Conservation (phyloP, 2,888 invertebrate genomes). For the Osmoderma eremita region DNA sequence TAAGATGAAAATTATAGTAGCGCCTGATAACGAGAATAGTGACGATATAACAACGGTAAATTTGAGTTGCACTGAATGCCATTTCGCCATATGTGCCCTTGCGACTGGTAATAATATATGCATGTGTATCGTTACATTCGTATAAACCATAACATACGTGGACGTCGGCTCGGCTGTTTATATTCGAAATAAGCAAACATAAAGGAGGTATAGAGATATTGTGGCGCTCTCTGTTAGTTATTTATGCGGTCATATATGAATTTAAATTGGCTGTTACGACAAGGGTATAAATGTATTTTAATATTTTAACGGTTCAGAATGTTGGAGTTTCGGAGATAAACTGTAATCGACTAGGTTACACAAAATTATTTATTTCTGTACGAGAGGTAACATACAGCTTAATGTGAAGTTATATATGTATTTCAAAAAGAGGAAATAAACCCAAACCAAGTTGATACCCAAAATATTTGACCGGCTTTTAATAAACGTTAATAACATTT, state of each 20-base stretch:
- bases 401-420: too few species aligned
- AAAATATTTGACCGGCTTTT: too few species aligned
- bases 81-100: background rate
- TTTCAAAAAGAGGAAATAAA: too few species aligned
- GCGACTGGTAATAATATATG: background rate
- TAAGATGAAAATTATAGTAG: constrained; percentile 48
- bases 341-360: constrained; percentile 9
- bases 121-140: background rate
- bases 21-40: constrained; percentile 45
- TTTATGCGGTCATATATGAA: constrained; percentile 28
- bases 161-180: constrained; percentile 10
- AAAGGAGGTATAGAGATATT: constrained; percentile 10
- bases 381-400: too few species aligned
- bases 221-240: constrained; percentile 29
- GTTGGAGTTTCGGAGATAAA: constrained; percentile 10
- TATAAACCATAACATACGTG: background rate
- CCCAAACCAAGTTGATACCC: too few species aligned
- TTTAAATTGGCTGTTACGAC: constrained; percentile 33
- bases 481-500: too few species aligned
- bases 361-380: constrained; percentile 14
- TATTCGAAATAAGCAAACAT: constrained; percentile 10
- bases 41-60: constrained; percentile 38
- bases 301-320: constrained; percentile 24
- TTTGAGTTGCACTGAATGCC: constrained; percentile 23
- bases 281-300: constrained; percentile 27